Base-by-base conservation (phyloP, 2,888 invertebrate genomes). In the Tortricodes alternella region DNA sequence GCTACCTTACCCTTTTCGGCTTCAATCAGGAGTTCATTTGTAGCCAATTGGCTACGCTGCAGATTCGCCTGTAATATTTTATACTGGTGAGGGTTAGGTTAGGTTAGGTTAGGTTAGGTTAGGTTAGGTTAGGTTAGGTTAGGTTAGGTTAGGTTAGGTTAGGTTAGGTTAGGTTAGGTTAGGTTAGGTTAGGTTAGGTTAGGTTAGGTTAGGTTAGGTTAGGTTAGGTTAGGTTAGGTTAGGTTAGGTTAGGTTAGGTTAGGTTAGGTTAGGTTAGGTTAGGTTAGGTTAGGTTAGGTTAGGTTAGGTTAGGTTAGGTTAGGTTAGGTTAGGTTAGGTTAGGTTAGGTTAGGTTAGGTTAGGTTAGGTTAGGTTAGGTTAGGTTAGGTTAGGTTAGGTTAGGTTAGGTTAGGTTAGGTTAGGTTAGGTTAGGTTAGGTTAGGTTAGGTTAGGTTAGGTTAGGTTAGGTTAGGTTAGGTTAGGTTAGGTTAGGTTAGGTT, bases 401-500 rank as follows among this genome's bases (percentile, higher is more conserved):
- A 65, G 69, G 70, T 69, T 69, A 67, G 65, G 67, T 65, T 67
- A 62, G 63, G 63, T 64, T 65, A 62, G 64, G 65, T 65, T 68
- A 62, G 64, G 60, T 53, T 60, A 60, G 60, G 60, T 53, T 60
- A 57, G 57, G 66, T 67, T 71, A 62, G 69, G 71, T 68, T 72
- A 67, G 69, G 70, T 68, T 70, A 63, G 69, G 70, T 68, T 70
- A 63, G 68, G 70, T 68, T 70, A 66, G 71, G 73, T 73, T 71
- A 67, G 68, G 66, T 66, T 69, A 67, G 70, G 70, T 73, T 71
- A 69, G 70, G 70, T 71, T 70, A 69, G 68, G 69, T 67, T 68
- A 62, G 66, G 64, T 66, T 66, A 59, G 63, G 63, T 66, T 66
- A 64, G 64, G 64, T 66, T 66, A 64, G 67, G 68, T 71, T 64